A percentile compares a stretch with the other conserved stretches of the same genome.
Evolutionary conservation across 1,140 invertebrate genomes (phyloP).

Genomic region (Hormaphis cornu): DNA sequence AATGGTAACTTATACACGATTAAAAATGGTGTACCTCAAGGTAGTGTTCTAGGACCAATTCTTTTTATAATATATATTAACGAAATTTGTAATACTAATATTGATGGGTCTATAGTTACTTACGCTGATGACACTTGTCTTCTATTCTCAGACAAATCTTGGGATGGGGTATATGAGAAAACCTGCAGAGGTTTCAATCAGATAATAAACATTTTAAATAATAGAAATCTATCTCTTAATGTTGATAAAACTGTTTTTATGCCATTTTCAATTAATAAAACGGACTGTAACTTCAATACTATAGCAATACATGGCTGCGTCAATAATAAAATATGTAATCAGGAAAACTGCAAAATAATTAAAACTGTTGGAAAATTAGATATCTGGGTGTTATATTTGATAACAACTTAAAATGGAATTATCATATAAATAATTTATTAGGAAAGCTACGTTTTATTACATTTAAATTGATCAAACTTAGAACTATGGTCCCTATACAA

Average conservation of each 20-base stretch:
- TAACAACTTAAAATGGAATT: neutral
- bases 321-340: neutral
- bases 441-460: neutral
- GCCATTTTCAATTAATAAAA: neutral
- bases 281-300: neutral
- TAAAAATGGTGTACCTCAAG: neutral
- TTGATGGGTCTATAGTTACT: neutral
- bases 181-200: neutral
- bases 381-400: too few species aligned
- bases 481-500: neutral
- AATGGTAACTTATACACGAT: too few species aligned
- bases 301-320: neutral
- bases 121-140: neutral
- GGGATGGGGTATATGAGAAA: neutral
- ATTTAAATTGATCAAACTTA: neutral
- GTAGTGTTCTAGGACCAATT: constrained; percentile 4
- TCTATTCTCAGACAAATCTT: neutral
- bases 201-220: neutral
- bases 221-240: neutral
- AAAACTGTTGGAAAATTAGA: too few species aligned
- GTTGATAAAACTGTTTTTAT: neutral
- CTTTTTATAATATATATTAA: neutral
- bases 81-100: neutral
- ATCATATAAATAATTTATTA: neutral
- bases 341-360: too few species aligned